Evolutionary conservation across 2,888 invertebrate genomes (phyloP).

Genomic region (Eremobia ochroleuca): DNA sequence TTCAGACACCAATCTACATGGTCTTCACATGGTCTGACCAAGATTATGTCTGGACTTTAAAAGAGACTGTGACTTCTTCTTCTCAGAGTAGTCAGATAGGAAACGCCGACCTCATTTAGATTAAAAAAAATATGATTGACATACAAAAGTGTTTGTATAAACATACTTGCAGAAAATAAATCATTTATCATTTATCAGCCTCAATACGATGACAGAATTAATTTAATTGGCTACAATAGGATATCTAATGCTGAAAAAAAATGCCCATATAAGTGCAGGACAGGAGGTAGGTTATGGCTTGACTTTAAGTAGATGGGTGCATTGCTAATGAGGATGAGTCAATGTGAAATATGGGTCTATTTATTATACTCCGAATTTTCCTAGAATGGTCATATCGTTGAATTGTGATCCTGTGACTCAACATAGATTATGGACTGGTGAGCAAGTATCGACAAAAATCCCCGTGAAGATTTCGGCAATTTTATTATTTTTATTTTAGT

Average conservation of each 20-base stretch:
- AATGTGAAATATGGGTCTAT: slow-evolving; percentile 16
- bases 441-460: neutral
- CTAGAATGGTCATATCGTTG: neutral
- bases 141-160: too few relatives aligned
- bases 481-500: neutral
- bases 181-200: too few relatives aligned
- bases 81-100: too few relatives aligned
- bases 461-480: neutral
- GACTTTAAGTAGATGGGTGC: slow-evolving; percentile 26
- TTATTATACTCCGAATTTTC: slow-evolving; percentile 1
- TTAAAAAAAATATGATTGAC: too few relatives aligned
- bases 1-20: too few relatives aligned
- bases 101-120: too few relatives aligned
- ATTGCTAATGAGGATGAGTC: slow-evolving; percentile 53
- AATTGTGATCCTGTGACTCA: slow-evolving; percentile 18
- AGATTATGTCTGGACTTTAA: too few relatives aligned
- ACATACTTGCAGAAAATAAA: too few relatives aligned
- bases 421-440: neutral
- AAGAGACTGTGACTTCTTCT: too few relatives aligned
- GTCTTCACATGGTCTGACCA: too few relatives aligned
- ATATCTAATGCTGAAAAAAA: neutral
- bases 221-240: neutral
- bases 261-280: neutral
- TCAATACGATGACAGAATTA: neutral
- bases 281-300: neutral